phyloP scores from a whole-genome alignment of 1,140 invertebrate species.

The Temnothorax nylanderi region DNA sequence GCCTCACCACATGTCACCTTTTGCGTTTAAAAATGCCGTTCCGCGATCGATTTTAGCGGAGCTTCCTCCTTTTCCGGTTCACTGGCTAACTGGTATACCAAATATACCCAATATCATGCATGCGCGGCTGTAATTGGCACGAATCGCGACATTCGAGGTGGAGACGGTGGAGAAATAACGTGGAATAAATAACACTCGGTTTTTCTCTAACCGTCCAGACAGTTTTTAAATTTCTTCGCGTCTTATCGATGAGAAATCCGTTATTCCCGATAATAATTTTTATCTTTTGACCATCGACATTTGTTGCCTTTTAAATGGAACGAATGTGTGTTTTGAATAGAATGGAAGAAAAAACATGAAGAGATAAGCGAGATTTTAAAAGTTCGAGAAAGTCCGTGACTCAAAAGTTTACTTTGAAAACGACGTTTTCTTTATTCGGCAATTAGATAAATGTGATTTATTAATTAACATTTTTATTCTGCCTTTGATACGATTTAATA shows the following conservation, averaged over 20 bases:
- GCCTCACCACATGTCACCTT: neutral
- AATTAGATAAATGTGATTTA: neutral
- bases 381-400: neutral
- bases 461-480: neutral
- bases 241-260: neutral
- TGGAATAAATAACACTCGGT: neutral
- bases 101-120: neutral
- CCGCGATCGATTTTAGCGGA: neutral
- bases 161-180: neutral
- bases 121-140: constrained; percentile 13
- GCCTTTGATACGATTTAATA: no score
- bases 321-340: neutral
- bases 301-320: neutral
- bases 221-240: neutral
- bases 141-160: neutral
- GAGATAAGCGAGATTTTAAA: neutral
- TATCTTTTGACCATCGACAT: neutral
- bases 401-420: neutral
- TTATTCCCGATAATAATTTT: neutral
- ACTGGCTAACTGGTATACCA: no score
- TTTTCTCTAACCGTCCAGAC: neutral
- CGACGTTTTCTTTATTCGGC: neutral
- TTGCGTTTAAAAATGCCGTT: neutral
- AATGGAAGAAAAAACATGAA: neutral
- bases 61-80: no score